Percentiles rank a stretch among this genome's conserved stretches.
These are phyloP conservation scores for Labeo catla DNA, from an alignment of 2,113 vertebrate genomes.

Conservation along the genomic window DNA sequence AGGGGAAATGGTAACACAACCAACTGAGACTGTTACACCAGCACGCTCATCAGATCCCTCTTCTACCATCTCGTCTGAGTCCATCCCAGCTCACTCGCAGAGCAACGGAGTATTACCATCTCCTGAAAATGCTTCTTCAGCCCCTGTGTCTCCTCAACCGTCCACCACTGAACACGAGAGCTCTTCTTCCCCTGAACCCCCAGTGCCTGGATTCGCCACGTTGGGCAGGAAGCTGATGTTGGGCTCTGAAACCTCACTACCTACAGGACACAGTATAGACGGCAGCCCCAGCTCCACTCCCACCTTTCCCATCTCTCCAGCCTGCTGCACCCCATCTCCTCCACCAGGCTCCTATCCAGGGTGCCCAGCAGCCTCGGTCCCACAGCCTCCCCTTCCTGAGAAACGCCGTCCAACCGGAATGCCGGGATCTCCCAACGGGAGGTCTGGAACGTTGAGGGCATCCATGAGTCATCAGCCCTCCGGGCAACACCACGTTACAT, in stretches of 20 bases:
- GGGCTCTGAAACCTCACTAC: conserved; percentile 57
- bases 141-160: conserved; percentile 63
- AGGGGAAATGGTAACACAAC: conserved; percentile 49
- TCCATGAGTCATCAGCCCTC: conserved; percentile 56
- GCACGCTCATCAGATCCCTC: conserved; percentile 38
- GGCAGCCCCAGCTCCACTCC: conserved; percentile 69
- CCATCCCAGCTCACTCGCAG: conserved; percentile 42
- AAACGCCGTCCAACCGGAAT: conserved; percentile 74
- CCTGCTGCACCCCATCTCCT: conserved; percentile 62
- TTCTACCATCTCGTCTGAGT: conserved; percentile 2
- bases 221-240: conserved; percentile 76
- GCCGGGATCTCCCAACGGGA: conserved; percentile 62
- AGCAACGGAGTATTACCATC: conserved; percentile 56
- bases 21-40: conserved; percentile 26
- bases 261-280: conserved; percentile 55
- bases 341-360: conserved; percentile 59
- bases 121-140: conserved; percentile 38
- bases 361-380: conserved; percentile 69
- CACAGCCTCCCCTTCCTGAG: conserved; percentile 85
- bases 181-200: conserved; percentile 73
- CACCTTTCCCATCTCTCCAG: conserved; percentile 71
- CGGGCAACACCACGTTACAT: conserved; percentile 82
- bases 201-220: conserved; percentile 78
- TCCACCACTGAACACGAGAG: conserved; percentile 69
- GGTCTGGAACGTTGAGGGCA: conserved; percentile 55